These are phyloP conservation scores for Malthinus flaveolus DNA, from an alignment of 2,888 invertebrate genomes.

Conservation along the genomic window DNA sequence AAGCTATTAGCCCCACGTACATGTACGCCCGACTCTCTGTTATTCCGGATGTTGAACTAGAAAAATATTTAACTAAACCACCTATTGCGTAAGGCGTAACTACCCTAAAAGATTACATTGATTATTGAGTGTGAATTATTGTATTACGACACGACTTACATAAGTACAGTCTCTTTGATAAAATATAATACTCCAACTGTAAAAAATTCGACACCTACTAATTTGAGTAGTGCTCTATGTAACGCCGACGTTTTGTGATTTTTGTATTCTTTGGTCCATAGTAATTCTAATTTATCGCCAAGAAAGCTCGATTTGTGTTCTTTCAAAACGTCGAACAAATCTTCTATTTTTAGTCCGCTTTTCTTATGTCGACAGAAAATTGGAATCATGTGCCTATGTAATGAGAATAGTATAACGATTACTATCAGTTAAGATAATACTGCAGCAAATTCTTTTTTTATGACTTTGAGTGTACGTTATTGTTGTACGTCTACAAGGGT, in stretches of 20 bases:
- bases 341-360: slow-evolving; percentile 59
- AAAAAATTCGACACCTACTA: slow-evolving; percentile 45
- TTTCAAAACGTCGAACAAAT: slow-evolving; percentile 69
- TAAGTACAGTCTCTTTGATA: slow-evolving; percentile 45
- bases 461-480: too few relatives aligned
- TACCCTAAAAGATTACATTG: slow-evolving; percentile 40
- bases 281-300: slow-evolving; percentile 67
- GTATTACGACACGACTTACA: slow-evolving; percentile 43
- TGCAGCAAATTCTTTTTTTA: too few relatives aligned
- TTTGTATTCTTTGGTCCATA: slow-evolving; percentile 48
- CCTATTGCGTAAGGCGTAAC: slow-evolving; percentile 60
- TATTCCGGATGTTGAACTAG: slow-evolving; percentile 50
- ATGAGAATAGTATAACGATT: neutral
- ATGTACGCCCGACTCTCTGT: slow-evolving; percentile 66
- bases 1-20: slow-evolving; percentile 72
- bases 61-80: slow-evolving; percentile 66
- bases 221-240: slow-evolving; percentile 43
- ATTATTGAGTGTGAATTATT: neutral
- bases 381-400: slow-evolving; percentile 20
- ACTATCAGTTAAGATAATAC: too few relatives aligned
- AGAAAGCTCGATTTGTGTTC: slow-evolving; percentile 68
- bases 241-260: slow-evolving; percentile 47
- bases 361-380: slow-evolving; percentile 18
- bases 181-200: slow-evolving; percentile 44
- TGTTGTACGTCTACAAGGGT: too few relatives aligned